These are phyloP conservation scores for Phataginus tricuspis DNA, from an alignment of 2,797 vertebrate species.

Conservation along the genomic window DNA sequence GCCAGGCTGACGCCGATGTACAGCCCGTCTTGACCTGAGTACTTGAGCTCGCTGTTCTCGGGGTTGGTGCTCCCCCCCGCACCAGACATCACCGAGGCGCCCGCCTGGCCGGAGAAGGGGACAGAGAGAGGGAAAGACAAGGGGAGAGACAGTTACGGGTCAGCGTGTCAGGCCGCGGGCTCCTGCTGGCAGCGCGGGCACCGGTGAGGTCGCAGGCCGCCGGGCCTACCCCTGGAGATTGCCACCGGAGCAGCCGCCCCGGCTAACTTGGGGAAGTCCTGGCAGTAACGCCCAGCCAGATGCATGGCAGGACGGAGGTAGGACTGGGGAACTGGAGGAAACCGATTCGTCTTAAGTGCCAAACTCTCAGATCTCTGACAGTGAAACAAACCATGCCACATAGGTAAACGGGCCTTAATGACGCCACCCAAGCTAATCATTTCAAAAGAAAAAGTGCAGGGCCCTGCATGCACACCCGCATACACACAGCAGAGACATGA, in stretches of 20 bases:
- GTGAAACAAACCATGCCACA: neutral
- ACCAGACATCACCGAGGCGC: slow-evolving; percentile 92
- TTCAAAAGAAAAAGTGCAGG: slow-evolving; percentile 70
- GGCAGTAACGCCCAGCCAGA: neutral
- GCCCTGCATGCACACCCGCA: neutral
- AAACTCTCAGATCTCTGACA: neutral
- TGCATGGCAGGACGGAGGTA: neutral
- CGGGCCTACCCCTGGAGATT: neutral
- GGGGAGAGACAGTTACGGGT: neutral
- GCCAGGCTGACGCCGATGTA: slow-evolving; percentile 94
- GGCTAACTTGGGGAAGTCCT: neutral
- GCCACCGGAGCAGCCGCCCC: too few relatives aligned
- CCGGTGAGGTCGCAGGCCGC: neutral
- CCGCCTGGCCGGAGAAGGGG: slow-evolving; percentile 86
- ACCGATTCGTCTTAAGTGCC: neutral
- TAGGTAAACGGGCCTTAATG: neutral
- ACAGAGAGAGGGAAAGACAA: neutral
- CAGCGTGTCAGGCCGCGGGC: neutral
- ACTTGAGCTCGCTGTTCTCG: slow-evolving; percentile 91
- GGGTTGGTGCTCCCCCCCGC: slow-evolving; percentile 91
- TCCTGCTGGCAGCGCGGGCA: neutral
- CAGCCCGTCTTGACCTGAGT: slow-evolving; percentile 93
- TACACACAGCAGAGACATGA: slow-evolving; percentile 40
- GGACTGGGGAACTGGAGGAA: neutral
- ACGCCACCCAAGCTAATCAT: slow-evolving; percentile 45